Base-by-base conservation (phyloP, 2,888 invertebrate species). In the Cryptocephalus primarius region DNA sequence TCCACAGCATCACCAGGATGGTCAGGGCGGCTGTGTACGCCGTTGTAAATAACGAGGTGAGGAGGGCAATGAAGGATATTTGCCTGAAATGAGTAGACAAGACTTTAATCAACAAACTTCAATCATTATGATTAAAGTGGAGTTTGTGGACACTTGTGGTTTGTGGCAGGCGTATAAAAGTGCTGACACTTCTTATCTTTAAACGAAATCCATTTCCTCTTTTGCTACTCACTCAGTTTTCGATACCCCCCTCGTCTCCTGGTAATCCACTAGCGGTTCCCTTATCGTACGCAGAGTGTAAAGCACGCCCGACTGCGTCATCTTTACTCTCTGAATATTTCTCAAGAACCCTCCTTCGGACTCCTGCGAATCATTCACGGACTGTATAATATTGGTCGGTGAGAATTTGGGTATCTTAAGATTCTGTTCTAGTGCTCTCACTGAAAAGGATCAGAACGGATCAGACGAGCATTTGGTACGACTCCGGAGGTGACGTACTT, bases 261-360 rank as follows among this genome's bases (percentile, higher is more conserved):
- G 64, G 46, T 68, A 69, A 32, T 63, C 63, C 0, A 65, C 63
- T n/a, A 69, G 50, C 4, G 66, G 67, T 46, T 64, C 61, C 45
- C 69, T 53, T 10, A 65, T 47, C 40, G 54, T 51, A 32, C 57
- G 44, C 32, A 64, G 44, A 22, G 54, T 52, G 42, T 48, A 45
- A 10, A 60, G 39, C 9, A 58, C 36, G 36, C 50, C 51, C 9
- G 55, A 57, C 41, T 57, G 52, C 2, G 55, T 47, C 39, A 57
- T 32, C 36, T 42, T 45, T 43, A 57, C 48, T 39, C 47, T 50
- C 11, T 44, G 33, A 22, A 36, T 36, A 2, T 4, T 12, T 6
- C 6, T 12, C 2, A 12, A 4, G 12, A 36, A 12, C 6, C 36
- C 12, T 2, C 36, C 36, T 36, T 12, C 36, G 12, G 36, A 6